phyloP scores from a whole-genome alignment of 2,797 vertebrate species.

The Pangasius larnaudii region DNA sequence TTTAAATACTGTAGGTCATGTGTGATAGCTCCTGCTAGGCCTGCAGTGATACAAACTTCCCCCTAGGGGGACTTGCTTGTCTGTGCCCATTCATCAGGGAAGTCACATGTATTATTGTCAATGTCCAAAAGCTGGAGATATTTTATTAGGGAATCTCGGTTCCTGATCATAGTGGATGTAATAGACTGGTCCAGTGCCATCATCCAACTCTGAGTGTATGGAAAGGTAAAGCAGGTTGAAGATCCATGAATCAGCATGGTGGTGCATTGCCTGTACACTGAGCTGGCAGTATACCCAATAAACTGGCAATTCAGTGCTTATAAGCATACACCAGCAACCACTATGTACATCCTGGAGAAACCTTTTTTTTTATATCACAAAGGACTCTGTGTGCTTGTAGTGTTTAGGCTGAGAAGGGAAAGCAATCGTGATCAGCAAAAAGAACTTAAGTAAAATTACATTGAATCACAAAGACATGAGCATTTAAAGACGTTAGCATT shows the following conservation, averaged over 20 bases:
- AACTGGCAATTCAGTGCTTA: not conserved
- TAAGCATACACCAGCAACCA: not conserved
- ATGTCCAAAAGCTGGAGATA: not conserved
- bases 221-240: not conserved
- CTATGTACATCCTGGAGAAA: not conserved
- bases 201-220: not conserved
- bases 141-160: not conserved
- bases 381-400: slow-evolving; percentile 77
- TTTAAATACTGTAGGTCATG: not conserved
- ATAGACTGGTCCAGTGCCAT: not conserved
- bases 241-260: not conserved
- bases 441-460: slow-evolving; percentile 30
- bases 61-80: slow-evolving; percentile 22
- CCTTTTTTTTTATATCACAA: slow-evolving; percentile 70
- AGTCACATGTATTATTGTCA: not conserved
- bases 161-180: not conserved
- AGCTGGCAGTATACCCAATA: not conserved
- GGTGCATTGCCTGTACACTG: not conserved
- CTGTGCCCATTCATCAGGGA: not conserved
- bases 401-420: slow-evolving; percentile 69
- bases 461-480: not conserved
- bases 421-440: slow-evolving; percentile 33
- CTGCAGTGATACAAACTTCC: not conserved
- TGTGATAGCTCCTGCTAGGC: not conserved
- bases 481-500: too few species aligned